Conservation (phyloP, 1,140 invertebrate genomes). For the Limonius californicus region DNA sequence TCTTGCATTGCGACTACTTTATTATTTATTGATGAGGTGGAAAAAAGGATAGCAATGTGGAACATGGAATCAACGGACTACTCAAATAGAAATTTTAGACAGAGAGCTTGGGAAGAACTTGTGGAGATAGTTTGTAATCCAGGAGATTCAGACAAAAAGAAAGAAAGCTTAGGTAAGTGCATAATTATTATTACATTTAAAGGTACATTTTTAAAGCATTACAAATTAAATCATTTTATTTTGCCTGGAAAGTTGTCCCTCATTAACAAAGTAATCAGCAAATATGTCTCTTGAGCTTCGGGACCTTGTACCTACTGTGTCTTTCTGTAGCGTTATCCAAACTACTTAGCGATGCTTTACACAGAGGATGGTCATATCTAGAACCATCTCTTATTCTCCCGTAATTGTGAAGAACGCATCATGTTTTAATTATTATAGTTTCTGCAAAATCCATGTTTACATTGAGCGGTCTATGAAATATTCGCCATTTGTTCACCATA, state of each 20-base stretch:
- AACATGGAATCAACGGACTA: conserved; percentile 34
- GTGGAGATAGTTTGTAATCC: conserved; percentile 3
- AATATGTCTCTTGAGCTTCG: conserved; percentile 23
- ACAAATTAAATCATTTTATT: conserved; percentile 31
- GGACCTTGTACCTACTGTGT: conserved; percentile 19
- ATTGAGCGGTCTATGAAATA: conserved; percentile 33
- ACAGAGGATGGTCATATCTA: conserved; percentile 29
- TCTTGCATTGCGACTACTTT: too few relatives aligned
- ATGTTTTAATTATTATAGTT: conserved; percentile 41
- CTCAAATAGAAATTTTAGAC: conserved; percentile 30
- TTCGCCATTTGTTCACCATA: conserved; percentile 40
- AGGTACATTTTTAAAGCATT: conserved; percentile 2
- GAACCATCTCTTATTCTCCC: conserved; percentile 40
- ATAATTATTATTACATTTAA: conserved; percentile 18
- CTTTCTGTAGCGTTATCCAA: conserved; percentile 17
- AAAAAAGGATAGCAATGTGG: conserved; percentile 37
- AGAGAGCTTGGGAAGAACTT: conserved; percentile 24
- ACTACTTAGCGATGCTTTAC: conserved; percentile 21
- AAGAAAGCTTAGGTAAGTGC: conserved; percentile 12
- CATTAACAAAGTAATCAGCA: conserved; percentile 27
- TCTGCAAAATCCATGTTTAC: conserved; percentile 33
- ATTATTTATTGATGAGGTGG: conserved; percentile 37
- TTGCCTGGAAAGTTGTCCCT: conserved; percentile 28
- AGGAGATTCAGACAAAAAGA: not conserved
- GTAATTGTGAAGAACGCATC: conserved; percentile 45